Evolutionary conservation across 2,888 invertebrate species (phyloP), one percentile per base, ranked within the genome.

Genomic region (Eilema sororculum): DNA sequence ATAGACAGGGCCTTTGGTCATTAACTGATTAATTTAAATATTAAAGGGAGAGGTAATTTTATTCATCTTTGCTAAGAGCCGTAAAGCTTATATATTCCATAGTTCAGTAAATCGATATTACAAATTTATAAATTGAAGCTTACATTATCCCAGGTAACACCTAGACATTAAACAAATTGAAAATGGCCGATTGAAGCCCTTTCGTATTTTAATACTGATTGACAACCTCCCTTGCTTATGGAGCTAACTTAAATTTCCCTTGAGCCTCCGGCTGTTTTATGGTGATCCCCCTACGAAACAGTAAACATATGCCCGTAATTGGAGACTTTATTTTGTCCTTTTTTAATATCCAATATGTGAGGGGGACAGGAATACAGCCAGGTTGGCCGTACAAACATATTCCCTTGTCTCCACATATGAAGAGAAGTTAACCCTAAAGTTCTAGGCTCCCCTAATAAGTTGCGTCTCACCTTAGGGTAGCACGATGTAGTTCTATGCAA

Each of bases 361-460:
- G 63, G 80, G 84, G 79, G 89, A 89, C 73, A 77, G 83, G 72
- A 70, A 77, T 71, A 82, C 77, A 85, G 84, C 77, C 78, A 76
- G 78, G 82, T 80, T 88, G 87, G 86, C 84, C 85, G 84, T 81
- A 86, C 88, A 91, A 91, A 93, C 90, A 91, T 92, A 92, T 92
- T 91, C 90, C 89, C 89, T 83, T 87, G 90, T 89, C 89, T 89
- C 91, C 88, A 87, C 84, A 85, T 88, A 85, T 84, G 82, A 88
- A 86, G 91, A 89, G 89, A 91, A 91, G 88, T 89, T 91, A 88
- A 93, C 94, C 94, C 93, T 90, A 92, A 94, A 94, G 90, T 94
- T 95, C 91, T 92, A 91, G 92, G 90, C 91, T 92, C 93, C 94
- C 93, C 93, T 94, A 94, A 95, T 94, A 95, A 95, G 87, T 87